Evolutionary conservation across 1,140 invertebrate genomes (phyloP), one percentile per base, ranked within the genome.

Genomic region (Phocides pigmalion): DNA sequence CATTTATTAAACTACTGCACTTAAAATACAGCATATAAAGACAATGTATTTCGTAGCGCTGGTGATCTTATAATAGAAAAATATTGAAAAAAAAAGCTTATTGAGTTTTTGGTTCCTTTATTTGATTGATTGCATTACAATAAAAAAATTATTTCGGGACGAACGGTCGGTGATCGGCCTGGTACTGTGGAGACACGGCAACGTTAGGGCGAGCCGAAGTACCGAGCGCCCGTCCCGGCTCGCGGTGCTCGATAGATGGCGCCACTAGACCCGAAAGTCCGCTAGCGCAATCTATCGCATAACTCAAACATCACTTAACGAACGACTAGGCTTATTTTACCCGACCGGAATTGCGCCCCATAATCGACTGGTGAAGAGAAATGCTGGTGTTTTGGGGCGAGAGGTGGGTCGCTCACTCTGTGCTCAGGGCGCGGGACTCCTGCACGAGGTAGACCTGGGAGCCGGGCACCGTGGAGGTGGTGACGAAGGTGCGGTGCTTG

Each of bases 401-500:
- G 32, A 59, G 69, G 65, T 62, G 39, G 56, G 61, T 47, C 37
- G 69, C 74, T 88, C 82, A 85, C 76, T 90, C 86, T 53, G 84
- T 79, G 86, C 88, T 90, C 62, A 90, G 78, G 59, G 88, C 87
- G 63, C 88, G 86, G 83, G 95, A 94, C 89, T 97, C 96, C 93
- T 97, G 96, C 65, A 97, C 96, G 84, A 97, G 94, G 90, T 97
- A 97, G 68, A 97, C 96, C 91, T 96, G 95, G 76, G 96, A 96
- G 76, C 96, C 96, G 84, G 96, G 96, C 72, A 97, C 95, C 58
- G 95, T 95, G 79, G 95, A 96, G 83, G 96, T 97, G 92, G 97
- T 98, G 81, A 98, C 97, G 91, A 98, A 98, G 87, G 96, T 97
- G 93, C 97, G 96, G 93, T 98, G 98, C 93, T 99, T 99, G 92